These are phyloP conservation scores for Paradoxurus hermaphroditus DNA, from an alignment of 2,113 vertebrate genomes.

Conservation along the genomic window DNA sequence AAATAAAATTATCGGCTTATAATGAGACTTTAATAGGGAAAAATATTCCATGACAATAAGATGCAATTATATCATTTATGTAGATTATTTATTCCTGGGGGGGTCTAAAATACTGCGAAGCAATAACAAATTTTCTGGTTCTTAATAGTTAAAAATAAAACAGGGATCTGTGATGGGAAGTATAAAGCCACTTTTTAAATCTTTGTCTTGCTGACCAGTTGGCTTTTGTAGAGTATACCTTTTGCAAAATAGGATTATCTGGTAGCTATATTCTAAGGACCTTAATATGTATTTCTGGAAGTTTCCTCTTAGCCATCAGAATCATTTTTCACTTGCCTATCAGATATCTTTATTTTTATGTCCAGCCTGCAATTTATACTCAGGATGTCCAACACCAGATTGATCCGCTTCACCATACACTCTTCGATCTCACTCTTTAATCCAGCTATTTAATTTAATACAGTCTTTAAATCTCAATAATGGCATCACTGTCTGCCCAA, in stretches of 20 bases:
- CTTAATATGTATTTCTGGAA: neutral
- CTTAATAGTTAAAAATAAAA: neutral
- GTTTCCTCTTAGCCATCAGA: neutral
- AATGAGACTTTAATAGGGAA: neutral
- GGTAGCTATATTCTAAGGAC: neutral
- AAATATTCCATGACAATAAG: neutral
- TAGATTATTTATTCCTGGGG: neutral
- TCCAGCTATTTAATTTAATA: no score
- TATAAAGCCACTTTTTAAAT: neutral
- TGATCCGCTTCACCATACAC: no score
- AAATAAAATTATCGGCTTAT: conserved; percentile 59
- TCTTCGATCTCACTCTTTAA: no score
- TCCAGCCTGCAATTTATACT: neutral
- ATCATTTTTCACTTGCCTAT: neutral
- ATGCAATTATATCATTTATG: neutral
- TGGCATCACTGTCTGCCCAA: neutral
- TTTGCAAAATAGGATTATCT: neutral
- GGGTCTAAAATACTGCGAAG: neutral
- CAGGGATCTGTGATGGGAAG: neutral
- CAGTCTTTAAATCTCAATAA: no score
- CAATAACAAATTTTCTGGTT: neutral
- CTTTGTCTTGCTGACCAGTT: neutral
- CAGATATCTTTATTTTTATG: neutral
- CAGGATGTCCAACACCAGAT: neutral
- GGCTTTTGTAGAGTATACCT: neutral